Conservation (phyloP, 1,140 invertebrate species). For the Tetranychus cinnabarinus region DNA sequence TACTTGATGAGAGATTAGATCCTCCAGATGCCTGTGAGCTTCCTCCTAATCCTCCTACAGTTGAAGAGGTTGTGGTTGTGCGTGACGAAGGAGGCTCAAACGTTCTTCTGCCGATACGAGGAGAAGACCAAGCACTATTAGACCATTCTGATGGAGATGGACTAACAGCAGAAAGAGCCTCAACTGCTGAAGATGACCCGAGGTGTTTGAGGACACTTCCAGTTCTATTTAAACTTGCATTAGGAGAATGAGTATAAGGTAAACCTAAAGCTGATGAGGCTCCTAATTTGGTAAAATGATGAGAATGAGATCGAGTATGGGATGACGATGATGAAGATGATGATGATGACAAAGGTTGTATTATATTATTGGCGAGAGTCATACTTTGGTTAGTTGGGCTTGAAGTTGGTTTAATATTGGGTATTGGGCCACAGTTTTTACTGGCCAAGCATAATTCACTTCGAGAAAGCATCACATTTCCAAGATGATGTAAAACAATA, state of each 20-base stretch:
- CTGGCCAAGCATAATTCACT: constrained; percentile 10
- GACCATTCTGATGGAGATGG: neutral
- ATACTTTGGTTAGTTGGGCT: neutral
- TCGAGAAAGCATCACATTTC: constrained; percentile 9
- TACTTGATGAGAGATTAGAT: neutral
- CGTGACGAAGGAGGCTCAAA: neutral
- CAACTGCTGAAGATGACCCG: no score
- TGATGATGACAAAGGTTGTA: neutral
- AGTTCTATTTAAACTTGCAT: no score
- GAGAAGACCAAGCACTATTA: neutral
- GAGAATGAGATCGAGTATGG: constrained; percentile 8
- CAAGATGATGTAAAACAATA: constrained; percentile 4
- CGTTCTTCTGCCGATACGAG: neutral
- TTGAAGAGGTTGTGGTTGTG: no score
- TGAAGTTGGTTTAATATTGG: neutral
- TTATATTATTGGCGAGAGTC: neutral
- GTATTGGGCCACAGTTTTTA: neutral
- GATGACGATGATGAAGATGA: neutral
- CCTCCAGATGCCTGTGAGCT: neutral
- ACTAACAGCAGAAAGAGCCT: no score
- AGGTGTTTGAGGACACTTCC: no score
- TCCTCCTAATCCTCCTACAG: no score
- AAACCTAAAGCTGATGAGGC: constrained; percentile 1
- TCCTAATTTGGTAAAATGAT: no score
- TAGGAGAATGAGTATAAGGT: neutral